A percentile compares a stretch with the other conserved stretches of the same genome.
Conservation (phyloP, 2,113 vertebrate genomes). For the Damaliscus lunatus region DNA sequence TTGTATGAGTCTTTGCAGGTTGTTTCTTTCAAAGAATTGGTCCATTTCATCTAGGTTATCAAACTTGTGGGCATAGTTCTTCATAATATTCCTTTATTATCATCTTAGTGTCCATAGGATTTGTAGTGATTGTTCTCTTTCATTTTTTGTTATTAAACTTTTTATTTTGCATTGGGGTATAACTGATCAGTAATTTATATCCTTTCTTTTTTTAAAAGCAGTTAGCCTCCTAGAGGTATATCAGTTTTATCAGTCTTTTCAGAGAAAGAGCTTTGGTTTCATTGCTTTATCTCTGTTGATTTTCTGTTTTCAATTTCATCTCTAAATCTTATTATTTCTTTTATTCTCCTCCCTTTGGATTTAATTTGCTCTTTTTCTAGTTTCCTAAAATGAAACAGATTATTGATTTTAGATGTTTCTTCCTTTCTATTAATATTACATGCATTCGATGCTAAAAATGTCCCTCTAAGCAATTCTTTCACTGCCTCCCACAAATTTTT, state of each 20-base stretch:
- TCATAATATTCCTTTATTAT: neutral
- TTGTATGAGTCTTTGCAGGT: neutral
- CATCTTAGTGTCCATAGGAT: neutral
- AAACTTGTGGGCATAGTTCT: neutral
- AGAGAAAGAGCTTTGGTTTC: neutral
- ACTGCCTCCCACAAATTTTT: neutral
- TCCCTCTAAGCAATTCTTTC: neutral
- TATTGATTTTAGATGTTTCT: neutral
- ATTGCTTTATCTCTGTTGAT: neutral
- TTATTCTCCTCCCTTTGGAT: neutral
- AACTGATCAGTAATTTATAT: neutral
- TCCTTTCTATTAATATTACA: neutral
- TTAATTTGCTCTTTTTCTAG: neutral
- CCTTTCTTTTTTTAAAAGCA: neutral
- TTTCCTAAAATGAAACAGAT: neutral
- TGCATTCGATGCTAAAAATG: neutral
- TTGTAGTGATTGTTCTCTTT: neutral
- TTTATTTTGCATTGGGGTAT: neutral
- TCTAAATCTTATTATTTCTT: neutral
- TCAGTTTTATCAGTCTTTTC: neutral
- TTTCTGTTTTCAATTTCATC: neutral
- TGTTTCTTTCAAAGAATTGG: neutral
- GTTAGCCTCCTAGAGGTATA: neutral
- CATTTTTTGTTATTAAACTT: neutral
- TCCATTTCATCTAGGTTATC: neutral